A percentile compares a stretch with the other conserved stretches of the same genome.
phyloP scores from a whole-genome alignment of 2,113 vertebrate genomes.

The Chaenogobius annularis region DNA sequence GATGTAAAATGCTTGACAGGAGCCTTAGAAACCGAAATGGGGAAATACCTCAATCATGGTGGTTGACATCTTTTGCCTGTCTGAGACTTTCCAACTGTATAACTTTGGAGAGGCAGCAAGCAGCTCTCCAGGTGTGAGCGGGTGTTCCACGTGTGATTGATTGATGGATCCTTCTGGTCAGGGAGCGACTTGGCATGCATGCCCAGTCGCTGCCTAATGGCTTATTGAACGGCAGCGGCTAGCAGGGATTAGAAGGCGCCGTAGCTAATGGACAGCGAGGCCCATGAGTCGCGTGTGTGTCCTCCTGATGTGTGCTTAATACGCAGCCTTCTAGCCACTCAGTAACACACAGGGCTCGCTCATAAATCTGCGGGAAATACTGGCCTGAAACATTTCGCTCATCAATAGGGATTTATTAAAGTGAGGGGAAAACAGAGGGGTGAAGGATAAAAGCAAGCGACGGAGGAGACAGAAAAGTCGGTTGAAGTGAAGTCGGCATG shows the following conservation, averaged over 20 bases:
- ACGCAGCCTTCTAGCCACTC: constrained; percentile 59
- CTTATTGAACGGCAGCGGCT: constrained; percentile 74
- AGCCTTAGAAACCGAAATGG: no score
- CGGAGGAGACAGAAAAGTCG: constrained; percentile 5
- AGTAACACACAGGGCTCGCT: constrained; percentile 45
- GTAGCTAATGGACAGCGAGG: constrained; percentile 57
- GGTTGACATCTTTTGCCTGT: no score
- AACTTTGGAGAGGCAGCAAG: neutral
- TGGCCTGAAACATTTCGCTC: constrained; percentile 72
- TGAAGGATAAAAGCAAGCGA: neutral
- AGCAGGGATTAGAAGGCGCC: constrained; percentile 71
- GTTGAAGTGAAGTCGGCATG: neutral
- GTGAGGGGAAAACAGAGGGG: constrained; percentile 14
- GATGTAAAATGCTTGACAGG: no score
- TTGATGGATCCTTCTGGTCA: constrained; percentile 67
- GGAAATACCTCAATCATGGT: no score
- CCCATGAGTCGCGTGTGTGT: constrained; percentile 8
- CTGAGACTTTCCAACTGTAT: no score
- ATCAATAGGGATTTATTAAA: constrained; percentile 71
- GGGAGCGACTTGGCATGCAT: constrained; percentile 68
- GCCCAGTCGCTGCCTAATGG: constrained; percentile 75
- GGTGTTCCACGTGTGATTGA: constrained; percentile 58
- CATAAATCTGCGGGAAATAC: constrained; percentile 69
- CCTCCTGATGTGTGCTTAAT: constrained; percentile 45
- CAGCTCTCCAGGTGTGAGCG: constrained; percentile 18